phyloP scores from a whole-genome alignment of 2,113 vertebrate species.

The Tinamus guttatus region DNA sequence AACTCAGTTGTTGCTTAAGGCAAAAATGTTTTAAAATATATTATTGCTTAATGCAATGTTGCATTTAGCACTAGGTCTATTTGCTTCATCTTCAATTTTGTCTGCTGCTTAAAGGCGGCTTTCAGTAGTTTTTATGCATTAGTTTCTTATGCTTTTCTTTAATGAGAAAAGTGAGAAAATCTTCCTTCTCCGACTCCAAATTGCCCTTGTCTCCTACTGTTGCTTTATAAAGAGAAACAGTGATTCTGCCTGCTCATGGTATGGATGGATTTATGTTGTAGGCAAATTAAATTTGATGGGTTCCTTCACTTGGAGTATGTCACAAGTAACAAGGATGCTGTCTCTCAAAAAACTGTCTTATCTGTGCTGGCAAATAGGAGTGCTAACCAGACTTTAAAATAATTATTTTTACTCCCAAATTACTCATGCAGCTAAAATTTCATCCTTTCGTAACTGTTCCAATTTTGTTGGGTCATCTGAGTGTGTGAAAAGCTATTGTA shows the following conservation, averaged over 20 bases:
- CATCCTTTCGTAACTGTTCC: background rate
- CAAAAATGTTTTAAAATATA: no score
- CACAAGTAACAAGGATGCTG: background rate
- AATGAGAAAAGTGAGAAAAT: background rate
- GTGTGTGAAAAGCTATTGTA: background rate
- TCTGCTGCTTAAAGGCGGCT: background rate
- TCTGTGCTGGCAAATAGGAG: background rate
- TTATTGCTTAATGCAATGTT: background rate
- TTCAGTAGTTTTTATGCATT: background rate
- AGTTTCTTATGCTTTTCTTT: background rate
- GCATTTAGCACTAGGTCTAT: background rate
- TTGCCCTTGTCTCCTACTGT: background rate
- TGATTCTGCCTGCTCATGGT: background rate
- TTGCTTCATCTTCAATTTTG: slow-evolving; percentile 13
- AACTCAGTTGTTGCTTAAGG: background rate
- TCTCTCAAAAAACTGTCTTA: background rate
- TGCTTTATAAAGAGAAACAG: background rate
- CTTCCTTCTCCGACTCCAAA: background rate
- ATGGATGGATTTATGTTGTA: background rate
- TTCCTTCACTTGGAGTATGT: background rate
- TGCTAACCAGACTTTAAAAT: background rate
- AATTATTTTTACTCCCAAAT: background rate
- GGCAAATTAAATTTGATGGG: background rate
- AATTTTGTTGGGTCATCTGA: background rate
- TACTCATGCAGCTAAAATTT: background rate